A percentile compares a stretch with the other conserved stretches of the same genome.
phyloP scores from a whole-genome alignment of 2,113 vertebrate species.

The Lagopus muta region DNA sequence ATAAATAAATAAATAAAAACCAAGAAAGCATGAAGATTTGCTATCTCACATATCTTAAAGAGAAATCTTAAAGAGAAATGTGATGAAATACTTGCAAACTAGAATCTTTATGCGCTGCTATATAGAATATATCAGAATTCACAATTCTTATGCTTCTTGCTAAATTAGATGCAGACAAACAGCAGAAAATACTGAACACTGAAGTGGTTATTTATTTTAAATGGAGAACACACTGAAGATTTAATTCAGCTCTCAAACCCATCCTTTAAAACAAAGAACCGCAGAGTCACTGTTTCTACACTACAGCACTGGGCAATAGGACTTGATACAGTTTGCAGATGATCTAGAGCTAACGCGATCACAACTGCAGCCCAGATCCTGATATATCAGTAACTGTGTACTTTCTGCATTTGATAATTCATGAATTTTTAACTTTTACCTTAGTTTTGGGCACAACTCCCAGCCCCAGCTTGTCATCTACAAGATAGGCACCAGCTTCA shows the following conservation, averaged over 20 bases:
- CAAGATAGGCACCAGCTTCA: constrained; percentile 92
- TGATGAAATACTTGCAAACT: background rate
- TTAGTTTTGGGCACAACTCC: constrained; percentile 96
- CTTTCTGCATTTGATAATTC: background rate
- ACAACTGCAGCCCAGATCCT: background rate
- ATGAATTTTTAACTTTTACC: constrained; percentile 74
- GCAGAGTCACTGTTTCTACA: background rate
- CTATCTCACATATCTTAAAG: background rate
- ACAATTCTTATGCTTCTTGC: background rate
- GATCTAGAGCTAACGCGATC: fast-evolving
- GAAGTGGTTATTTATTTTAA: background rate
- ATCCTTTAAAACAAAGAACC: background rate
- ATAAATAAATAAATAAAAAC: background rate
- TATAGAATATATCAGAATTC: background rate
- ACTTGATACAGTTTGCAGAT: background rate
- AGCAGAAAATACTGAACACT: background rate
- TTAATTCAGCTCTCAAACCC: background rate
- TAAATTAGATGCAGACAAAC: background rate
- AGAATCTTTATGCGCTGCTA: background rate
- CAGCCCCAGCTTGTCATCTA: constrained; percentile 92
- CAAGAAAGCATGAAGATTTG: background rate
- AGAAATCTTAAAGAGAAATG: background rate
- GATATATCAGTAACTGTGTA: background rate
- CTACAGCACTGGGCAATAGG: background rate
- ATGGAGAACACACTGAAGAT: background rate